Evolutionary conservation across 2,113 vertebrate genomes (phyloP).

Genomic region (Malurus cyaneus): DNA sequence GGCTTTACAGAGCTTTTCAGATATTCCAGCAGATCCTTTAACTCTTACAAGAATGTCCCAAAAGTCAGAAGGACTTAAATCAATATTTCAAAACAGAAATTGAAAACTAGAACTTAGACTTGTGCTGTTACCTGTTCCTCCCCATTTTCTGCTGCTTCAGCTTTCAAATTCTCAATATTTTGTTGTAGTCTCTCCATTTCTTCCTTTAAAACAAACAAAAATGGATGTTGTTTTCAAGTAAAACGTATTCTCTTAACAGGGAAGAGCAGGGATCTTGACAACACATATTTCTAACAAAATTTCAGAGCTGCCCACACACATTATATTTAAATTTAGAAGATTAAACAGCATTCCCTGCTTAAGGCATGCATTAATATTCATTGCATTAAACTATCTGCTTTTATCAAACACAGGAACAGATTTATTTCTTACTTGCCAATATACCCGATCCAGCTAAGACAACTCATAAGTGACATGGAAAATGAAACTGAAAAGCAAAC

Average conservation of each 20-base stretch:
- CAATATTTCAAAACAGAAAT: background rate
- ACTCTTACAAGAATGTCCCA: background rate
- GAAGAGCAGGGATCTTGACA: background rate
- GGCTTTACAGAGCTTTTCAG: background rate
- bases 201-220: slow-evolving; percentile 77
- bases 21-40: background rate
- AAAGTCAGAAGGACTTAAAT: background rate
- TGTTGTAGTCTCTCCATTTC: slow-evolving; percentile 92
- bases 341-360: background rate
- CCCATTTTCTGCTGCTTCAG: slow-evolving; percentile 70
- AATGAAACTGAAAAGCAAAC: background rate
- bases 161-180: slow-evolving; percentile 85
- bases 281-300: background rate
- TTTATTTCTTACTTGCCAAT: background rate
- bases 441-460: background rate
- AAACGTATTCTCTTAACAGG: background rate
- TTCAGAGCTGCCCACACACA: background rate
- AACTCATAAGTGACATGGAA: background rate
- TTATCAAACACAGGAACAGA: background rate
- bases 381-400: background rate
- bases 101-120: background rate
- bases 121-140: slow-evolving; percentile 82
- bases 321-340: background rate
- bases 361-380: background rate
- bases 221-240: background rate